These are phyloP conservation scores for Drosophila azteca DNA, from an alignment of 1,140 invertebrate genomes.

Conservation along the genomic window DNA sequence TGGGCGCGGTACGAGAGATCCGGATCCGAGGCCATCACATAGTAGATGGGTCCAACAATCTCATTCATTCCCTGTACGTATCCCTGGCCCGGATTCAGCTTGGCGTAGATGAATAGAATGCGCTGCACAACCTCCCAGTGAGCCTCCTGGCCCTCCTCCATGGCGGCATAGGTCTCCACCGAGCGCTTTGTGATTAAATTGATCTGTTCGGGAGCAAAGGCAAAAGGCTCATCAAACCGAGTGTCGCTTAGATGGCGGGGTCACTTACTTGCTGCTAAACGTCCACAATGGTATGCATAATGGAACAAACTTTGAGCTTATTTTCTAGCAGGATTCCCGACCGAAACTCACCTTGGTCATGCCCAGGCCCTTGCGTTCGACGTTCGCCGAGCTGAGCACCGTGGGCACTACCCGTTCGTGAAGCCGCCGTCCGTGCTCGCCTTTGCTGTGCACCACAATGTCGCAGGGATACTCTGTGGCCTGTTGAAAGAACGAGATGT, in stretches of 20 bases:
- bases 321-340: slow-evolving; percentile 4
- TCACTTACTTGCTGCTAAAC: slow-evolving; percentile 79
- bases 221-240: not conserved
- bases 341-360: slow-evolving; percentile 90
- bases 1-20: slow-evolving; percentile 92
- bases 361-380: slow-evolving; percentile 94
- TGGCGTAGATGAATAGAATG: slow-evolving; percentile 98
- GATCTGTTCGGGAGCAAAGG: slow-evolving; percentile 61
- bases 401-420: slow-evolving; percentile 94
- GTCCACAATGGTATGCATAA: slow-evolving; percentile 43
- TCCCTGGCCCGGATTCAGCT: slow-evolving; percentile 98
- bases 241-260: not conserved
- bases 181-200: slow-evolving; percentile 88
- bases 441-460: slow-evolving; percentile 89
- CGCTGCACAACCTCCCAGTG: slow-evolving; percentile 99
- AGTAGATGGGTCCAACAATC: slow-evolving; percentile 99
- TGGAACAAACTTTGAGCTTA: slow-evolving; percentile 36
- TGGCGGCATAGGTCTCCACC: slow-evolving; percentile 90
- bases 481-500: slow-evolving; percentile 98
- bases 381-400: slow-evolving; percentile 93
- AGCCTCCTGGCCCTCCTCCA: slow-evolving; percentile 92
- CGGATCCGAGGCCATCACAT: slow-evolving; percentile 96
- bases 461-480: slow-evolving; percentile 93
- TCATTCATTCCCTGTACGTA: slow-evolving; percentile 99
- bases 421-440: slow-evolving; percentile 88